phyloP scores from a whole-genome alignment of 2,888 invertebrate genomes.

The Hydriomena furcata region DNA sequence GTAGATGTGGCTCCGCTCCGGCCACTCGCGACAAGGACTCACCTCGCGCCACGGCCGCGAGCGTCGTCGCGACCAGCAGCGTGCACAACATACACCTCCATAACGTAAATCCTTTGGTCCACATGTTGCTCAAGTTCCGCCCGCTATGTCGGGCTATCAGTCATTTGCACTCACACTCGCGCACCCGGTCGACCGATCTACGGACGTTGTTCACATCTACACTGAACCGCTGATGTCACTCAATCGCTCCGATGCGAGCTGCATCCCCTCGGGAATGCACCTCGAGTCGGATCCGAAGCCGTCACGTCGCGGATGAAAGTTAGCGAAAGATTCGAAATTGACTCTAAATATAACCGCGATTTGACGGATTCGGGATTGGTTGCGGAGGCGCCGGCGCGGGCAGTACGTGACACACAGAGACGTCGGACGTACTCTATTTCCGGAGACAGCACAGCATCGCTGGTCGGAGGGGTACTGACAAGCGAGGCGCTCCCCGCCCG shows the following conservation, averaged over 20 bases:
- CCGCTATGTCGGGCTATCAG: conserved; percentile 74
- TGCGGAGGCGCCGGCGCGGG: conserved; percentile 45
- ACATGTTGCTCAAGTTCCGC: conserved; percentile 76
- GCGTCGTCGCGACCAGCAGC: conserved; percentile 70
- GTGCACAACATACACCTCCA: conserved; percentile 81
- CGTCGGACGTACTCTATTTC: conserved; percentile 80
- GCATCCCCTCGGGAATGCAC: conserved; percentile 66
- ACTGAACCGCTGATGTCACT: conserved; percentile 57
- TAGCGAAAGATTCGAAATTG: conserved; percentile 43
- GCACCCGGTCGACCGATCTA: conserved; percentile 77
- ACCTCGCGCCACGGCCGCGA: conserved; percentile 75
- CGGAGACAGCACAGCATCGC: conserved; percentile 85
- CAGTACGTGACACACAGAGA: conserved; percentile 60
- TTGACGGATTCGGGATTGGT: conserved; percentile 60
- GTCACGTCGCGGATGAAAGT: conserved; percentile 55
- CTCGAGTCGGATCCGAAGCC: conserved; percentile 57
- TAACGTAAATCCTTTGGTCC: conserved; percentile 77
- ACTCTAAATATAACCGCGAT: conserved; percentile 66
- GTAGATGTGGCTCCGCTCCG: conserved; percentile 51
- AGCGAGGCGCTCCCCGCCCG: conserved; percentile 56
- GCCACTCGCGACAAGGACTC: conserved; percentile 54
- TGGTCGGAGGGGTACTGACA: conserved; percentile 83
- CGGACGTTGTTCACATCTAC: conserved; percentile 69
- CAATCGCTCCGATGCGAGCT: conserved; percentile 49
- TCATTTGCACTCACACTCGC: conserved; percentile 82